Evolutionary conservation across 2,797 vertebrate genomes (phyloP).

Genomic region (Perodicticus potto): DNA sequence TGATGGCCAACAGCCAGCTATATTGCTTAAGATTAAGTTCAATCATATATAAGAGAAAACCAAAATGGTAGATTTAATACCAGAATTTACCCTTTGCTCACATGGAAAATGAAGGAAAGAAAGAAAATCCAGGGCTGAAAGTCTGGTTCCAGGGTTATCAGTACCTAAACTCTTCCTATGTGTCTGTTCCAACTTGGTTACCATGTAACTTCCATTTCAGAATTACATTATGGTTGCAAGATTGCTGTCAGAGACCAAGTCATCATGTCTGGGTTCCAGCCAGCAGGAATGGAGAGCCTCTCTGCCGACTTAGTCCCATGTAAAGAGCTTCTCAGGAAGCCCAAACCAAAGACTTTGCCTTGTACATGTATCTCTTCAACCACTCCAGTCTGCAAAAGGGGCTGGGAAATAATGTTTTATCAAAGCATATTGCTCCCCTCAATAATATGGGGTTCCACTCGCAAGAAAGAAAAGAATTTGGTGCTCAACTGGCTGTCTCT

Average conservation of each 20-base stretch:
- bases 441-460: not conserved
- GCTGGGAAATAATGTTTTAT: not conserved
- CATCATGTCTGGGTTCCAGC: not conserved
- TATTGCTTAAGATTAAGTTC: not conserved
- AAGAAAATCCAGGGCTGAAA: not conserved
- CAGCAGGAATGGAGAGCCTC: not conserved
- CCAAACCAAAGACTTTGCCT: not conserved
- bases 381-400: not conserved
- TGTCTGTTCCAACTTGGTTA: not conserved
- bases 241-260: not conserved
- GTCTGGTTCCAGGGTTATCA: not conserved
- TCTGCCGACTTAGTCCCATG: not conserved
- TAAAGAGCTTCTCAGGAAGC: not conserved
- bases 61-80: not conserved
- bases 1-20: not conserved
- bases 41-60: not conserved
- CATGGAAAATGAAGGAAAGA: not conserved
- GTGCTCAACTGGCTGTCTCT: not conserved
- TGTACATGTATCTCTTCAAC: not conserved
- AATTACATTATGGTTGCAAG: not conserved
- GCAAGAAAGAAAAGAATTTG: not conserved
- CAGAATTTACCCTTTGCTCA: slow-evolving; percentile 1
- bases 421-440: not conserved
- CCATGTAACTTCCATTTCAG: not conserved
- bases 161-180: not conserved